phyloP scores from a whole-genome alignment of 2,888 invertebrate species.

The Sympetrum striolatum region DNA sequence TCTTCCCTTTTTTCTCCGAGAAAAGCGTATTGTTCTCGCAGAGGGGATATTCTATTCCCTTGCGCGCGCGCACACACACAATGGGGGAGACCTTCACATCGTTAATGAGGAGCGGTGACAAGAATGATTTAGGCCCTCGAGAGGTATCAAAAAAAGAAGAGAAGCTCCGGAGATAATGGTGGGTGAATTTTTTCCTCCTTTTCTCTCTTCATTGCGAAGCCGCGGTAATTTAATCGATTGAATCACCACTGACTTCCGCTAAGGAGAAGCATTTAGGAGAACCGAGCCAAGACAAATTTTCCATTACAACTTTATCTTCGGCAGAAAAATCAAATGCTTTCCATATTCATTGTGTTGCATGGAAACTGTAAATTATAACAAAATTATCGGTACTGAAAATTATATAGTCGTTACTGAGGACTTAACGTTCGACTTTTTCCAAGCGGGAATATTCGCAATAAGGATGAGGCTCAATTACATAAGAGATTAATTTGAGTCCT shows the following conservation, averaged over 20 bases:
- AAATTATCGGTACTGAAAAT: too few species aligned
- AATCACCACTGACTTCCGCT: conserved; percentile 29
- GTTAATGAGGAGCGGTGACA: conserved; percentile 39
- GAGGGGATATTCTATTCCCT: neutral
- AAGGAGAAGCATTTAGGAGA: neutral
- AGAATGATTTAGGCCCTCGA: conserved; percentile 10
- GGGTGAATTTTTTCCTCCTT: neutral
- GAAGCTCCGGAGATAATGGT: neutral
- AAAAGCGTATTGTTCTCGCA: conserved; percentile 27
- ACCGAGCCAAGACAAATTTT: conserved; percentile 8
- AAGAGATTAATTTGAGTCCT: too few species aligned
- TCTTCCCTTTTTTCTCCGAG: neutral
- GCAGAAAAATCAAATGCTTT: neutral
- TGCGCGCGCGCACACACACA: conserved; percentile 11
- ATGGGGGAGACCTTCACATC: conserved; percentile 30
- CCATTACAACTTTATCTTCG: neutral
- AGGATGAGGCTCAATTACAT: too few species aligned
- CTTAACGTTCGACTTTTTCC: too few species aligned
- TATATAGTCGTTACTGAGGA: too few species aligned
- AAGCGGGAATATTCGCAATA: too few species aligned
- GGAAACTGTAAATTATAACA: too few species aligned
- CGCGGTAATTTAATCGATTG: conserved; percentile 30
- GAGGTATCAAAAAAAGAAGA: neutral
- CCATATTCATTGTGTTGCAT: too few species aligned
- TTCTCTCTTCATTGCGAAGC: neutral